Conservation (phyloP, 37 sponge, comb jelly and placozoan genomes). For the Cliona cf. orientalis region DNA sequence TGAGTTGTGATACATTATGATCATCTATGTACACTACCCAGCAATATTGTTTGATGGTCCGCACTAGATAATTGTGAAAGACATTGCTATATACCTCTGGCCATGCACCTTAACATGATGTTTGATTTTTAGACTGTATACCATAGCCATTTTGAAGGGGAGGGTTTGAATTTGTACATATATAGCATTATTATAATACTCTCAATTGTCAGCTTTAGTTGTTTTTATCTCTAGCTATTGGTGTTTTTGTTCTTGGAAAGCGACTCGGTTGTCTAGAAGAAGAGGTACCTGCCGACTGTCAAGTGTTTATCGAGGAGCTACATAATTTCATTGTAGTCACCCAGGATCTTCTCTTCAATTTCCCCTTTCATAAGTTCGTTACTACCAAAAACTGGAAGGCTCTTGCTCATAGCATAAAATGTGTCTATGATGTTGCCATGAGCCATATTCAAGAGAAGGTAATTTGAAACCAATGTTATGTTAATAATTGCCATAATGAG, state of each 20-base stretch:
- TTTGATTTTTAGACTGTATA: no score
- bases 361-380: slow-evolving; percentile 39
- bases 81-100: no score
- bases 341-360: slow-evolving; percentile 25
- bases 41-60: not conserved
- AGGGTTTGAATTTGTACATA: no score
- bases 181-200: not conserved
- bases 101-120: no score
- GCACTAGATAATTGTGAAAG: not conserved
- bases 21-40: no score
- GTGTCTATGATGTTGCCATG: not conserved
- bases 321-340: slow-evolving; percentile 9
- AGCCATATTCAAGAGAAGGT: slow-evolving; percentile 12
- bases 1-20: no score
- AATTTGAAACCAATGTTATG: no score
- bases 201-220: not conserved
- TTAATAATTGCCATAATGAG: no score
- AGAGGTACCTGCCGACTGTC: slow-evolving; percentile 2
- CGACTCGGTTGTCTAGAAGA: slow-evolving; percentile 31
- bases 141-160: no score
- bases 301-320: slow-evolving; percentile 1
- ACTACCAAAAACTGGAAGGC: slow-evolving; percentile 35
- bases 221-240: slow-evolving; percentile 8
- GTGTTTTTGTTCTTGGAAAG: slow-evolving; percentile 22
- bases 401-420: not conserved